Conservation (phyloP, 1,140 invertebrate genomes). For the Gonioctena quinquepunctata region DNA sequence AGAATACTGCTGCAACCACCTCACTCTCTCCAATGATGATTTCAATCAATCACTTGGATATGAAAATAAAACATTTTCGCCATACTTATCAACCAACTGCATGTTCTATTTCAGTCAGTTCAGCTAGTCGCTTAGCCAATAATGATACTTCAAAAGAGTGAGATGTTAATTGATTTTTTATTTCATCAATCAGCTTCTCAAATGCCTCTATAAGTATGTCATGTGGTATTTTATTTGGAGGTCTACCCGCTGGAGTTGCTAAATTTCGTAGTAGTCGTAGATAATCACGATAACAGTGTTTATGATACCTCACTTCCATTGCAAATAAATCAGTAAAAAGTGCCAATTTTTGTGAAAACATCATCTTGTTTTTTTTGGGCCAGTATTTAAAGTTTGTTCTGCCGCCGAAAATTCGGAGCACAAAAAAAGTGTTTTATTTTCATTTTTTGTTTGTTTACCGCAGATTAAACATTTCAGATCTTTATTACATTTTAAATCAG, state of each 20-base stretch:
- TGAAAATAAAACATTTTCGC: no score
- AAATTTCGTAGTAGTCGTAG: not conserved
- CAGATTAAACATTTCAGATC: no score
- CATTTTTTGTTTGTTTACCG: constrained; percentile 5
- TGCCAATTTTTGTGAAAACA: not conserved
- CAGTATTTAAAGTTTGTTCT: not conserved
- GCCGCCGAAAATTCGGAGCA: no score
- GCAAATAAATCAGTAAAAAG: constrained; percentile 20
- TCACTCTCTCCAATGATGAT: no score
- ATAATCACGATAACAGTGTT: not conserved
- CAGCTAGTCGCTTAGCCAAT: no score
- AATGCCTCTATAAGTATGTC: not conserved
- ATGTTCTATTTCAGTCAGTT: no score
- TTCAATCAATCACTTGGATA: no score
- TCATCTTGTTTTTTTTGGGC: not conserved
- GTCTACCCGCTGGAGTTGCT: not conserved
- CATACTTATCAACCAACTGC: no score
- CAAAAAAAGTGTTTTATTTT: constrained; percentile 15
- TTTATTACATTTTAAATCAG: no score
- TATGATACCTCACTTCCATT: constrained; percentile 21
- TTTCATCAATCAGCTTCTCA: not conserved
- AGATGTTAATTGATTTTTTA: not conserved
- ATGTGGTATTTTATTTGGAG: not conserved
- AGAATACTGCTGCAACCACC: no score
- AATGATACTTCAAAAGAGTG: not conserved